These are phyloP conservation scores for Antheraea pernyi DNA, from an alignment of 1,140 invertebrate genomes.

Conservation along the genomic window DNA sequence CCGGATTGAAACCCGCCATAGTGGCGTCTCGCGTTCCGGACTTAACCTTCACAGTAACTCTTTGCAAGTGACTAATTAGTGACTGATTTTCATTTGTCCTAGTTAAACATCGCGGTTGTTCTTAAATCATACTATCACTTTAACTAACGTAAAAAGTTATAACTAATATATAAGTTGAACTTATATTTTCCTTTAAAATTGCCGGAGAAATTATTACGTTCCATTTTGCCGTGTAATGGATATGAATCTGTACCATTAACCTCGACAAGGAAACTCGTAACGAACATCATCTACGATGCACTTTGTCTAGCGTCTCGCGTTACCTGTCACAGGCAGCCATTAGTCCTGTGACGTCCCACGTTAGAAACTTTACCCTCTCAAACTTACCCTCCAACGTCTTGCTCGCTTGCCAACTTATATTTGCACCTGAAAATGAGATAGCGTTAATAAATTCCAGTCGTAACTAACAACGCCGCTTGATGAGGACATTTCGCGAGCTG, in stretches of 20 bases:
- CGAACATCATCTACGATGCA: slow-evolving; percentile 70
- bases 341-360: slow-evolving; percentile 67
- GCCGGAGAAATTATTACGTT: background rate
- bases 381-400: slow-evolving; percentile 65
- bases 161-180: too few species aligned
- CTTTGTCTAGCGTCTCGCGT: slow-evolving; percentile 70
- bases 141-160: too few species aligned
- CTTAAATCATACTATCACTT: too few species aligned
- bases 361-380: slow-evolving; percentile 58
- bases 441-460: background rate
- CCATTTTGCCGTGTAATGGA: background rate
- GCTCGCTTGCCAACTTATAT: slow-evolving; percentile 32
- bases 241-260: slow-evolving; percentile 8
- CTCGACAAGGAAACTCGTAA: slow-evolving; percentile 39
- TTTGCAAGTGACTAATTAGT: too few species aligned
- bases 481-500: slow-evolving; percentile 11
- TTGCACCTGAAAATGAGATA: slow-evolving; percentile 20
- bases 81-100: too few species aligned
- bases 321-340: slow-evolving; percentile 73
- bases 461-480: background rate
- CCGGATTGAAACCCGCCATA: too few species aligned
- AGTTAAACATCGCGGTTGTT: too few species aligned
- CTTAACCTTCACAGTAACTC: too few species aligned
- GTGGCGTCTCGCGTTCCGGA: too few species aligned
- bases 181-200: too few species aligned